Evolutionary conservation across 2,888 invertebrate genomes (phyloP).

Genomic region (Pseudoips prasinana): DNA sequence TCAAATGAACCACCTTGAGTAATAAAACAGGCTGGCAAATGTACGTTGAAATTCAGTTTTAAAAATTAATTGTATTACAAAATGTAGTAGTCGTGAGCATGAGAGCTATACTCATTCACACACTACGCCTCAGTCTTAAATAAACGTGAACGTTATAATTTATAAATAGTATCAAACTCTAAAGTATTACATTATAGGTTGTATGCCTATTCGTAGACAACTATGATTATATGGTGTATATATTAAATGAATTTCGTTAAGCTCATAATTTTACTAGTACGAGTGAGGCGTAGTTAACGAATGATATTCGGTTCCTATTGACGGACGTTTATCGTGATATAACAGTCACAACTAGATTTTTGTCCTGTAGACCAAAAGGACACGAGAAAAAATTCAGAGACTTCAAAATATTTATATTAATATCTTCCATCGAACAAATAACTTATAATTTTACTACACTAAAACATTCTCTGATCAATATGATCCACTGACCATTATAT

Average conservation of each 20-base stretch:
- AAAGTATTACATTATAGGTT: constrained; percentile 31
- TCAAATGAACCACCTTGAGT: too few species aligned
- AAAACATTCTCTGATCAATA: constrained; percentile 32
- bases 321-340: constrained; percentile 29
- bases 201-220: constrained; percentile 28
- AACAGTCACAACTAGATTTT: constrained; percentile 30
- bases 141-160: constrained; percentile 26
- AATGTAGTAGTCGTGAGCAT: too few species aligned
- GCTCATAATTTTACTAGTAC: constrained; percentile 30
- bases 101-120: constrained; percentile 14
- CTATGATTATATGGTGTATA: constrained; percentile 30
- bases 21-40: too few species aligned
- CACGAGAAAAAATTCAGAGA: constrained; percentile 26
- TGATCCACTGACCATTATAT: constrained; percentile 29
- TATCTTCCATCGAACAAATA: constrained; percentile 23
- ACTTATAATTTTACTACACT: constrained; percentile 29
- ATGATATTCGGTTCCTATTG: constrained; percentile 29
- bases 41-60: too few species aligned
- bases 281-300: constrained; percentile 34
- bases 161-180: constrained; percentile 30
- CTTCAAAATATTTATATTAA: constrained; percentile 25
- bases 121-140: constrained; percentile 32
- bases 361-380: constrained; percentile 25
- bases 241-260: constrained; percentile 33
- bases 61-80: too few species aligned